Conservation (phyloP, 2,888 invertebrate genomes). For the Sabellastarte sp. region DNA sequence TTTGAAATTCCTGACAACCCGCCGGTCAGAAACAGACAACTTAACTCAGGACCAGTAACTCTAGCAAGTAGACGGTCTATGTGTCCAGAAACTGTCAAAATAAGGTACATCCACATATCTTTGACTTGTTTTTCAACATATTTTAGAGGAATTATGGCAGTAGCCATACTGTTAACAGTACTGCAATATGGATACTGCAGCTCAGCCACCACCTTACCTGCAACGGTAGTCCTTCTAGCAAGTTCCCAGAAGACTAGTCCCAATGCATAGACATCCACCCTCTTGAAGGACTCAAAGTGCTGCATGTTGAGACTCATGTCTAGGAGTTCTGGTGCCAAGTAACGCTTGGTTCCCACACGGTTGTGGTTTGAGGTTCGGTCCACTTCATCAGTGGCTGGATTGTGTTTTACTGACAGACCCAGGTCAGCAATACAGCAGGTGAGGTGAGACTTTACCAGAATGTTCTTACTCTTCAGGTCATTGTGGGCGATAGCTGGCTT, state of each 20-base stretch:
- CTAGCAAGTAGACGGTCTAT: too few species aligned
- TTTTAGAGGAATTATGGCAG: too few species aligned
- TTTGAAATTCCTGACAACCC: too few species aligned
- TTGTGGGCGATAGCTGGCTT: slow-evolving; percentile 99
- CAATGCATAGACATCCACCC: slow-evolving; percentile 97
- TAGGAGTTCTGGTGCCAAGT: slow-evolving; percentile 95
- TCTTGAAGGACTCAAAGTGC: slow-evolving; percentile 95
- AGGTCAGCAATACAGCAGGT: slow-evolving; percentile 91
- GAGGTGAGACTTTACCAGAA: slow-evolving; percentile 90
- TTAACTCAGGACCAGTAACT: too few species aligned
- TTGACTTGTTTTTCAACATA: too few species aligned
- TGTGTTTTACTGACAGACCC: slow-evolving; percentile 92
- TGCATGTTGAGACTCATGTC: slow-evolving; percentile 89
- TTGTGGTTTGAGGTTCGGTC: slow-evolving; percentile 77
- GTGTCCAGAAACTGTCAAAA: too few species aligned
- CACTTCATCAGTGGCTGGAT: slow-evolving; percentile 81
- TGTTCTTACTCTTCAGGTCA: slow-evolving; percentile 96
- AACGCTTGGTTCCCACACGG: slow-evolving; percentile 89
- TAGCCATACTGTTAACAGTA: too few species aligned
- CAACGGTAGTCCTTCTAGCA: slow-evolving; percentile 72
- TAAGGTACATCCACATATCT: too few species aligned
- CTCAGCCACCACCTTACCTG: too few species aligned
- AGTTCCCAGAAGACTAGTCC: slow-evolving; percentile 98
- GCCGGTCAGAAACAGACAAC: too few species aligned
- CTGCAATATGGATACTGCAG: too few species aligned